Base-by-base conservation (phyloP, 1,140 invertebrate genomes). In the Bombus picipes region DNA sequence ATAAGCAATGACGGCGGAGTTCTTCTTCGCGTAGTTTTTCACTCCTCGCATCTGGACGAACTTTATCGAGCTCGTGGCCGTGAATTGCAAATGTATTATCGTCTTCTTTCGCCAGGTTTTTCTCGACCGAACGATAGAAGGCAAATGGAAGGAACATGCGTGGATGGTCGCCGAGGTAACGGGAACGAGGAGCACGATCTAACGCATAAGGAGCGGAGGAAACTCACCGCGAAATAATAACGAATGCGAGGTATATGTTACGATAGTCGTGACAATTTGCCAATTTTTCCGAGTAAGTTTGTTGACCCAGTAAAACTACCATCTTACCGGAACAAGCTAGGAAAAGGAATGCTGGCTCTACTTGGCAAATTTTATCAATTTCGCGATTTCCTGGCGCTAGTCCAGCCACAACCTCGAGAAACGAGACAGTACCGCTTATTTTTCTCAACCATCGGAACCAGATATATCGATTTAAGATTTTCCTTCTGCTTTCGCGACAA, bases 341-440 rank as follows among this genome's bases (percentile, higher is more conserved):
- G 68, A 66, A 77, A 66, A 72, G 59, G 71, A 76, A 73, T 57
- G 77, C 66, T 77, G 85, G 47, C 70, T 89, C 86, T 87, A 90
- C 87, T 92, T 92, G 93, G 91, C 90, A 91, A 94, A 93, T 93
- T 94, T 92, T 93, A 93, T 94, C 92, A 93, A 93, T 94, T 93
- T 92, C 81, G 85, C 88, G 90, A 92, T 93, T 92, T 93, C 90
- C 86, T 94, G 93, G 92, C 91, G n/a, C 59, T n/a, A 43, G 41
- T 90, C 92, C 93, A 93, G 87, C 83, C 22, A 65, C 59, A 59
- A 43, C 47, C 53, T 39, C 65, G 62, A 81, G 82, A 85, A 87
- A 70, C 66, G 85, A 78, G 72, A 83, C 79, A 88, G 87, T 81
- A 70, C 66, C 90, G 80, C 57, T 87, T 89, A 83, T 89, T 88